Evolutionary conservation across 2,113 vertebrate genomes (phyloP).

Genomic region (Zosterops lateralis): DNA sequence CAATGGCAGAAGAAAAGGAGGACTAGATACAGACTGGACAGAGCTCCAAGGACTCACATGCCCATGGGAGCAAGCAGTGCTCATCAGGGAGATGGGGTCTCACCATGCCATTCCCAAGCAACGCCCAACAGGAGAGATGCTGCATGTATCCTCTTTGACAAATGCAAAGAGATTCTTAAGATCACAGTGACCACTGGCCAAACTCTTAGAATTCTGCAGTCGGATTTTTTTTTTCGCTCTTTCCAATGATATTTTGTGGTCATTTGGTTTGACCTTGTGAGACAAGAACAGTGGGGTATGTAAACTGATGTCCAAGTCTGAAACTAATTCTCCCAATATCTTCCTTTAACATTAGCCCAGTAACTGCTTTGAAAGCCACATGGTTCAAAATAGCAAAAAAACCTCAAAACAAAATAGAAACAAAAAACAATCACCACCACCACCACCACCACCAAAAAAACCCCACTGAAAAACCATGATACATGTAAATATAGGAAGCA

Average conservation of each 20-base stretch:
- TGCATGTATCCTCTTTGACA: not conserved
- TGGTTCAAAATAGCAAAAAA: slow-evolving; percentile 67
- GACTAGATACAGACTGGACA: slow-evolving; percentile 54
- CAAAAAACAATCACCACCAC: slow-evolving; percentile 19
- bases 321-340: slow-evolving; percentile 55
- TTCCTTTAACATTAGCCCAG: slow-evolving; percentile 67
- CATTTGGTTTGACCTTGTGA: not conserved
- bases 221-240: not conserved
- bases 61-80: not conserved
- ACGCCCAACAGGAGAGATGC: not conserved
- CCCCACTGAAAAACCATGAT: slow-evolving; percentile 39
- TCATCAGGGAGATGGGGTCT: not conserved
- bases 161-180: not conserved
- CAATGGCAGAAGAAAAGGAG: slow-evolving; percentile 52
- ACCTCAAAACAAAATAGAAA: slow-evolving; percentile 46
- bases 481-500: slow-evolving; percentile 60
- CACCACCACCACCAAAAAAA: slow-evolving; percentile 40
- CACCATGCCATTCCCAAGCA: not conserved
- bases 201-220: not conserved
- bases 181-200: not conserved
- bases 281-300: not conserved
- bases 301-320: slow-evolving; percentile 61
- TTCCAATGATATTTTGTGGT: not conserved
- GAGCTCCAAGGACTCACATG: not conserved
- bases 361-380: slow-evolving; percentile 56